These are phyloP conservation scores for Callaeas wilsoni DNA, from an alignment of 2,113 vertebrate species.

Conservation along the genomic window DNA sequence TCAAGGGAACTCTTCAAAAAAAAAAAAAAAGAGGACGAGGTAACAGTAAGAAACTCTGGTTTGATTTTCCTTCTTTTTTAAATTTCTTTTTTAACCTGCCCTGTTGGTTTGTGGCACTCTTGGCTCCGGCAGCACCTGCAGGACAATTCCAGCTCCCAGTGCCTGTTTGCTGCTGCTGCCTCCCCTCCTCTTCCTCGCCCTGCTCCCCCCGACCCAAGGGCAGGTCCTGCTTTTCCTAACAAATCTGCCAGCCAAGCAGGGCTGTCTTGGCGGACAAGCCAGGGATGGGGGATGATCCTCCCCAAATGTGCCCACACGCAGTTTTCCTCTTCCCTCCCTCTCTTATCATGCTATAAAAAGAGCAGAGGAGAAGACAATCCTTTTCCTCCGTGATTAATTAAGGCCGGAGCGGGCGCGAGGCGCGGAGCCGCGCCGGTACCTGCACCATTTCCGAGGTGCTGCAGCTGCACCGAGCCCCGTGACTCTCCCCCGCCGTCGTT, in stretches of 20 bases:
- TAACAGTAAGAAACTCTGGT: not conserved
- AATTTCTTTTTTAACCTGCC: not conserved
- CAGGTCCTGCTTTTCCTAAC: not conserved
- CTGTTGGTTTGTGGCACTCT: not conserved
- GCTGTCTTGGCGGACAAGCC: rapidly evolving
- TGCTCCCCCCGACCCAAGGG: not conserved
- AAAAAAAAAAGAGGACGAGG: not conserved
- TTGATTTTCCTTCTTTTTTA: not conserved
- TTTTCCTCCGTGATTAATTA: slow-evolving; percentile 64
- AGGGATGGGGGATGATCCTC: not conserved
- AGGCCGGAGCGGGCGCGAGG: slow-evolving; percentile 27
- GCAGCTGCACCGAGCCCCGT: slow-evolving; percentile 70
- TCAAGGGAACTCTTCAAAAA: not conserved
- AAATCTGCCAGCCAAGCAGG: not conserved
- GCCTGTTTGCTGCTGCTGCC: not conserved
- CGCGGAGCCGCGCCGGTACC: slow-evolving; percentile 56
- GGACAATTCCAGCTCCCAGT: not conserved
- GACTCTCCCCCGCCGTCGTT: slow-evolving; percentile 67
- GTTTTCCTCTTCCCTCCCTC: not conserved
- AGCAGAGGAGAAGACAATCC: not conserved
- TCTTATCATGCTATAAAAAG: not conserved
- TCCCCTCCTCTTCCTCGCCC: not conserved
- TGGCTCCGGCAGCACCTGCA: not conserved
- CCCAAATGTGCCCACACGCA: not conserved
- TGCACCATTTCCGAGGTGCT: slow-evolving; percentile 59